Evolutionary conservation across 2,113 vertebrate species (phyloP).

Genomic region (Hippoglossus stenolepis): DNA sequence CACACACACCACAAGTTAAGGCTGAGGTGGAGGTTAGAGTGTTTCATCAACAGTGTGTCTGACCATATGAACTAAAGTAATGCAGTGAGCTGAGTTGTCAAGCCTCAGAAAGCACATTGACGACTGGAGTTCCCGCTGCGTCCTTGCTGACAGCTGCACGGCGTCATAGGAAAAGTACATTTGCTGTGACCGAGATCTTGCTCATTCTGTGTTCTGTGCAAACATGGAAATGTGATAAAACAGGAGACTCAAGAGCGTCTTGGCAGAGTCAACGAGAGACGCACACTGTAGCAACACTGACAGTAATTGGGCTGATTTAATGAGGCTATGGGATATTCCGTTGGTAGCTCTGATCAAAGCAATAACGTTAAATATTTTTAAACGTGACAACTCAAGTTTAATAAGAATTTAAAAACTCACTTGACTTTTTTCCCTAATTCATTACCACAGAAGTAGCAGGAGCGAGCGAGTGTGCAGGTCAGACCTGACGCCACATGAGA

Average conservation of each 20-base stretch:
- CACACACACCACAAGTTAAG: slow-evolving; percentile 36
- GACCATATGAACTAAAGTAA: slow-evolving; percentile 62
- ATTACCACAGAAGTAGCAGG: background rate
- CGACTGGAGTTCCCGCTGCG: slow-evolving; percentile 33
- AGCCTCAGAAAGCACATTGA: slow-evolving; percentile 31
- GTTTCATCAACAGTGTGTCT: slow-evolving; percentile 61
- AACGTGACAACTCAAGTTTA: slow-evolving; percentile 8
- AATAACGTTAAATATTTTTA: background rate
- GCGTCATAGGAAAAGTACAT: slow-evolving; percentile 31
- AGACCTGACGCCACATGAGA: background rate
- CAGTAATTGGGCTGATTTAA: slow-evolving; percentile 16
- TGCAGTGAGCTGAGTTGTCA: slow-evolving; percentile 53
- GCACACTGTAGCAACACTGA: background rate
- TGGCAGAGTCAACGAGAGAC: slow-evolving; percentile 7
- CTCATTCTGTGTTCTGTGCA: slow-evolving; percentile 12
- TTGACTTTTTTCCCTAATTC: background rate
- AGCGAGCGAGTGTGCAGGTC: background rate
- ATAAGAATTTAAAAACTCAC: slow-evolving; percentile 18
- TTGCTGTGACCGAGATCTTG: slow-evolving; percentile 7
- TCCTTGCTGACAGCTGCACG: slow-evolving; percentile 40
- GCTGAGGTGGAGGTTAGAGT: slow-evolving; percentile 55
- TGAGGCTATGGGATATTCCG: background rate
- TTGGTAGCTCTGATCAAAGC: slow-evolving; percentile 1
- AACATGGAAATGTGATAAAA: slow-evolving; percentile 19
- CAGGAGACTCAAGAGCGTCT: background rate